Percentiles rank a stretch among this genome's conserved stretches.
These are phyloP conservation scores for Momotus momota DNA, from an alignment of 2,797 vertebrate genomes.

Conservation along the genomic window DNA sequence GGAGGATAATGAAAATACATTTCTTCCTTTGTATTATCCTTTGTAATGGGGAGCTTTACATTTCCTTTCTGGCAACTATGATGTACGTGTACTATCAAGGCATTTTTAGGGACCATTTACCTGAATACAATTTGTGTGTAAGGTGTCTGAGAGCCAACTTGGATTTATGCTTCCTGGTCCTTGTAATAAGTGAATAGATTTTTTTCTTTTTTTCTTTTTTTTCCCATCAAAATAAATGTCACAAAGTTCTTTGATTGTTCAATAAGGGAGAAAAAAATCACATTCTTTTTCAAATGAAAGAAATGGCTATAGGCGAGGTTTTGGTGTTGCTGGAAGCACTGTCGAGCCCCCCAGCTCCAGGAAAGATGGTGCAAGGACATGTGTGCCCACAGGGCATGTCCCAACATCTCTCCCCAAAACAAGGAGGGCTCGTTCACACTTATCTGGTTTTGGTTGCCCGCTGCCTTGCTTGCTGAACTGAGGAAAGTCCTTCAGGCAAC, in stretches of 20 bases:
- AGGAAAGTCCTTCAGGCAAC: not conserved
- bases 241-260: slow-evolving; percentile 53
- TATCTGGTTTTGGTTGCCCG: not conserved
- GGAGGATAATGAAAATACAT: slow-evolving; percentile 70
- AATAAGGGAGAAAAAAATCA: slow-evolving; percentile 11
- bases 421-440: not conserved
- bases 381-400: not conserved
- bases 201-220: not conserved
- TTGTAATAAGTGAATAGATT: slow-evolving; percentile 41
- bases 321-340: not conserved
- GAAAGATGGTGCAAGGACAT: not conserved
- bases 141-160: slow-evolving; percentile 35
- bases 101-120: slow-evolving; percentile 73
- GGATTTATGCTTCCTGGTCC: slow-evolving; percentile 56
- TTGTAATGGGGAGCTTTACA: slow-evolving; percentile 66
- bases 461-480: not conserved
- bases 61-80: slow-evolving; percentile 53
- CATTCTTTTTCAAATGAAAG: not conserved
- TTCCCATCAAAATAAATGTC: slow-evolving; percentile 49
- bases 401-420: not conserved
- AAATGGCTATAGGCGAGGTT: not conserved
- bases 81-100: slow-evolving; percentile 52
- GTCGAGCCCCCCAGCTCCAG: not conserved
- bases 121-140: slow-evolving; percentile 60
- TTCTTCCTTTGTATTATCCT: slow-evolving; percentile 59